Base-by-base conservation (phyloP, 64 coral and sea anemone species). In the Trachythela sp. region DNA sequence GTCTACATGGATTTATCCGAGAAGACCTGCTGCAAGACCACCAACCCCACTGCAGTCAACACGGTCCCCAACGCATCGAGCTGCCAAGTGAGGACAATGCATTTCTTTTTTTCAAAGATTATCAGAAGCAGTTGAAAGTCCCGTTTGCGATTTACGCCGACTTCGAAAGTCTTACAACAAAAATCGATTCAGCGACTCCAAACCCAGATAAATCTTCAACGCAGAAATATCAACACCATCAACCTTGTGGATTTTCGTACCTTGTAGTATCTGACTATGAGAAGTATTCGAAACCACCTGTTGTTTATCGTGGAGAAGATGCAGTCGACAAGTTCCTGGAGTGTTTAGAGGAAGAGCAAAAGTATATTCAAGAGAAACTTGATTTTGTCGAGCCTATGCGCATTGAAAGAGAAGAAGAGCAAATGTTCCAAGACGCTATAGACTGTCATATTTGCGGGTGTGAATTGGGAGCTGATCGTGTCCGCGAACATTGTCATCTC, bases 201-300 rank as follows among this genome's bases (percentile, higher is more conserved):
- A 89, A 77, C 20, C 70, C 70, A 24, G 70, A 77, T 9, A 38
- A 89, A 17, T 76, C 68, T 48, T 35, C 29, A 2, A 89, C 86
- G 34, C 38, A 24, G 7, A n/a, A 89, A 48, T 48, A 9, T 1
- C 87, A 89, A 48, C 38, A 89, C 18, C 40, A 89, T 5, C 14
- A 42, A 50, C 87, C 87, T 77, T 89, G 68, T 48, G 70, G 87
- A 35, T 89, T 89, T 43, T 89, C n/a, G 10, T 89, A 89, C 39
- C 2, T 68, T 45, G 84, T 48, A 51, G 85, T 87, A 30, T 48
- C 48, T 22, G 39, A 86, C 48, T 18, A 48, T 48, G 41, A 48
- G 41, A 48, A 86, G 84, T 48, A 86, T 86, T 40, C 52, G 59
- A 88, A 45, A 45, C 4, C 42, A 11, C 42, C 42, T 45, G 42